These are phyloP conservation scores for Archocentrus centrarchus DNA, from an alignment of 2,113 vertebrate genomes.

Conservation along the genomic window DNA sequence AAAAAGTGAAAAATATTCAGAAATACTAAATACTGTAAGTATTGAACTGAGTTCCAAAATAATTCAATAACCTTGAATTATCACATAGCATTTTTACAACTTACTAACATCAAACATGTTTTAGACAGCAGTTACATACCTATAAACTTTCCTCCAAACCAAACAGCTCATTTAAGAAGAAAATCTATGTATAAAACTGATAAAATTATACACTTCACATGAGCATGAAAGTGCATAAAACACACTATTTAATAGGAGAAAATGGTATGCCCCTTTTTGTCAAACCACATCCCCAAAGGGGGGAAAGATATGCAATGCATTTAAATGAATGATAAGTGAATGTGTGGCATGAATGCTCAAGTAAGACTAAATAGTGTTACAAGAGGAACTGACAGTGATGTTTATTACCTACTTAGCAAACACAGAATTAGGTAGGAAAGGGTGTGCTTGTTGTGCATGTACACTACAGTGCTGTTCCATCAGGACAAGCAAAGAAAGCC, in stretches of 20 bases:
- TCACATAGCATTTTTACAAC: background rate
- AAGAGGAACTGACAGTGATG: background rate
- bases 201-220: background rate
- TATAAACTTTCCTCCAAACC: background rate
- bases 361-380: background rate
- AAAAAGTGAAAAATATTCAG: background rate
- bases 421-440: background rate
- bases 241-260: background rate
- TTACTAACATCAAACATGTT: background rate
- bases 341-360: background rate
- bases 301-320: fast-evolving
- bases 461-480: background rate
- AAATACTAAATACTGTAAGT: too few species aligned
- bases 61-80: background rate
- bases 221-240: background rate
- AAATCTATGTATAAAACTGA: background rate
- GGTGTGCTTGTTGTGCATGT: background rate
- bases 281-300: background rate
- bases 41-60: background rate
- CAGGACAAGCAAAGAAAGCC: background rate
- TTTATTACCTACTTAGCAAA: background rate
- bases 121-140: background rate
- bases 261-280: background rate
- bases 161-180: background rate
- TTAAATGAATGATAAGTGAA: background rate